Conservation (phyloP, 1,140 invertebrate species). For the Bombus huntii region DNA sequence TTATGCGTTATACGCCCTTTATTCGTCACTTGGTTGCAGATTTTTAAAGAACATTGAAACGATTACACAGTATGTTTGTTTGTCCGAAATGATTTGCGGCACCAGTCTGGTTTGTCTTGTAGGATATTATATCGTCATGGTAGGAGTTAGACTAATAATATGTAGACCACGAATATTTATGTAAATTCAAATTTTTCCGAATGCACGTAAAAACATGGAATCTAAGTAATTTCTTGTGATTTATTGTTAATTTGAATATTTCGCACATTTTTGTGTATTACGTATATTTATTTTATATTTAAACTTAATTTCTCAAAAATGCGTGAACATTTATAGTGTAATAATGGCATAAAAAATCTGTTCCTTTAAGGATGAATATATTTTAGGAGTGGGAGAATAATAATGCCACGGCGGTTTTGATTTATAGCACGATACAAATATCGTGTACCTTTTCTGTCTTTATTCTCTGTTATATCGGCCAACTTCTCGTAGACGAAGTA, state of each 20-base stretch:
- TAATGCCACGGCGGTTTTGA: slow-evolving; percentile 31
- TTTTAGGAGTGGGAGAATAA: slow-evolving; percentile 66
- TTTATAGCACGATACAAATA: slow-evolving; percentile 40
- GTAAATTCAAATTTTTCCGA: background rate
- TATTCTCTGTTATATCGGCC: slow-evolving; percentile 67
- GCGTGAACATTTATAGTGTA: background rate
- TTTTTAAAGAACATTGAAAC: slow-evolving; percentile 45
- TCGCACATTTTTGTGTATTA: background rate
- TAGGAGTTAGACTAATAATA: slow-evolving; percentile 3
- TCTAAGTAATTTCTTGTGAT: background rate
- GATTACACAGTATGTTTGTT: slow-evolving; percentile 57
- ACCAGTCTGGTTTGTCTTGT: slow-evolving; percentile 68
- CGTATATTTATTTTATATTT: background rate
- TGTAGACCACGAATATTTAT: background rate
- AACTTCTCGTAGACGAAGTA: slow-evolving; percentile 66
- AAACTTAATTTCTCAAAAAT: background rate
- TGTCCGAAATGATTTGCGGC: slow-evolving; percentile 58
- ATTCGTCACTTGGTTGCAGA: slow-evolving; percentile 16
- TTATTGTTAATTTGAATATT: no score
- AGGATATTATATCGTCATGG: slow-evolving; percentile 55
- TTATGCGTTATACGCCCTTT: background rate
- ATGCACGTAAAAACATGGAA: background rate
- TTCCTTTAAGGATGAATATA: background rate
- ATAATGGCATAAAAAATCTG: background rate
- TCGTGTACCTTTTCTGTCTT: slow-evolving; percentile 64